Base-by-base conservation (phyloP, 2,113 vertebrate species). In the Barnardius zonarius region DNA sequence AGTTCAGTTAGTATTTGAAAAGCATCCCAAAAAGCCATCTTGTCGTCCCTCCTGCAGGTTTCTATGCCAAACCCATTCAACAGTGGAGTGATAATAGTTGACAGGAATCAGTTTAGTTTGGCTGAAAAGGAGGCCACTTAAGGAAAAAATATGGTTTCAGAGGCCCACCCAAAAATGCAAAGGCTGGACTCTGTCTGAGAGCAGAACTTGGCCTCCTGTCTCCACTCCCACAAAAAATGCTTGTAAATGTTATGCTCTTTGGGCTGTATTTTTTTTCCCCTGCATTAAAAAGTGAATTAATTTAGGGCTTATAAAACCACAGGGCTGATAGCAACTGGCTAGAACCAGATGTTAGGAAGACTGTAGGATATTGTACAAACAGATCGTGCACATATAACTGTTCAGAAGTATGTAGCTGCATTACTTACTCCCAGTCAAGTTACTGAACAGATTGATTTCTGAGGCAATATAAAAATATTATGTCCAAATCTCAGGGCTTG, bases 261-360 rank as follows among this genome's bases (percentile, higher is more conserved):
- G 78, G 83, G 63, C 35, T 89, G 63, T 46, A 70, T 55, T 91
- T 93, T 88, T 87, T 83, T 68, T 5, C 1, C 37, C 33, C 48
- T 69, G 70, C 76, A 91, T 92, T 96, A 94, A 96, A 96, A 96
- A 54, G 81, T 25, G 83, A 95, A 93, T 89, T 80, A 97, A 95
- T 96, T 93, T 96, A 97, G 91, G 96, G 87, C 95, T 95, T 92
- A 88, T 98, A 95, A 97, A 98, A 97, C 93, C 79, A 87, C 87
- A 66, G 69, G 84, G 68, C 63, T 96, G 96, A 97, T 93, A 97
- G 91, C 93, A 95, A 96, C 67, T 90, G 94, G 96, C 93, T 92
- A 61, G 95, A 97, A 95, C 95, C 97, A 98, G 97, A 98, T 97
- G 96, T 97, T 97, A 84, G 87, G 68, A 92, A 87, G 79, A 92